Percentiles rank a stretch among this genome's conserved stretches.
Conservation (phyloP, 2,113 vertebrate genomes). For the Gasterosteus nipponicus region DNA sequence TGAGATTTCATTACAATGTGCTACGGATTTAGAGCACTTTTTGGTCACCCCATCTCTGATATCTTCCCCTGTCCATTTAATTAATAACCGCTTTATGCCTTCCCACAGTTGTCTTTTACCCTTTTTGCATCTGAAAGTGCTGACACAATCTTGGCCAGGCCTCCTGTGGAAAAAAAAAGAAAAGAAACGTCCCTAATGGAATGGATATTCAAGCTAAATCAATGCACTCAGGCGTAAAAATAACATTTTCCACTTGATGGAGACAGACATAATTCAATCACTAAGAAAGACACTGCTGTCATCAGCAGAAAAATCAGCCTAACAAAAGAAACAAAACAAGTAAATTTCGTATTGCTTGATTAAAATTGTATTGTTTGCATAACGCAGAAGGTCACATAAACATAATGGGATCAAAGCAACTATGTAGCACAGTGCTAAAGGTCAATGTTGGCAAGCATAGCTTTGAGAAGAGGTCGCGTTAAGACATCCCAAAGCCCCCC, state of each 20-base stretch:
- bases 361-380: not conserved
- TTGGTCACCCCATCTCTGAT: not conserved
- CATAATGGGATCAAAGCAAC: not conserved
- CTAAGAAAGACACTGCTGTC: not conserved
- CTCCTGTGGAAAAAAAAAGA: not conserved
- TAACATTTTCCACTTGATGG: conserved; percentile 37
- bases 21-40: not conserved
- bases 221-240: not conserved
- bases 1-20: not conserved
- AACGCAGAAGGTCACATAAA: not conserved
- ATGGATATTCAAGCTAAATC: not conserved
- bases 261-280: conserved; percentile 17
- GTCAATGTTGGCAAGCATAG: not conserved
- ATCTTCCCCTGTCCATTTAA: not conserved
- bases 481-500: not conserved
- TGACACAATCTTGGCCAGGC: conserved; percentile 10
- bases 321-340: too few species aligned
- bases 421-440: not conserved
- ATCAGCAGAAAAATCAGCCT: not conserved
- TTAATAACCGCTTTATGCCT: not conserved
- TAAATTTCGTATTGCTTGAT: not conserved
- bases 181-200: not conserved
- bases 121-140: conserved; percentile 10
- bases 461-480: not conserved
- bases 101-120: not conserved